Base-by-base conservation (phyloP, 2,888 invertebrate species). In the Phanerotoma sp. region DNA sequence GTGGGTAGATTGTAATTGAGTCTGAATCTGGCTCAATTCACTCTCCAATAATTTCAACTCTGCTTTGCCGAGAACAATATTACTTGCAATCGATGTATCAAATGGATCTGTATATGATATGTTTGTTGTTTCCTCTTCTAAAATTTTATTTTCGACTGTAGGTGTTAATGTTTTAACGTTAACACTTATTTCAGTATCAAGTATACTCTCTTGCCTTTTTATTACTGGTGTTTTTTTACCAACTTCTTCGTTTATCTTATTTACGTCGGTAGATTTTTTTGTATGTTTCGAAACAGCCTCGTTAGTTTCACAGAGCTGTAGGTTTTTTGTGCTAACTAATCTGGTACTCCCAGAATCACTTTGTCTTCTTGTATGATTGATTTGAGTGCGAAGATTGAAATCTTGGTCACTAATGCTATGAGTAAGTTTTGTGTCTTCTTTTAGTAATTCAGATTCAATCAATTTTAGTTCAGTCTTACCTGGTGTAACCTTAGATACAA, bases 11-110 rank as follows among this genome's bases (percentile, higher is more conserved):
- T 81, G 79, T 2, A 64, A 64, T 45, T 70, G 79, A 5, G 40
- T 9, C 47, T 81, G 79, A 55, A 85, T 81, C 64, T 78, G 71
- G 18, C 87, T 86, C 54, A 91, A 80, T 71, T 91, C 91, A 72
- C 83, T 88, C 64, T 91, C 90, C 16, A 92, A 71, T 33, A 91
- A 76, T 72, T 88, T 89, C 9, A 92, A 79, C 74, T 92, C 92
- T 2, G 90, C 87, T 76, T 85, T 87, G 4, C 91, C 89, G 0
- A 91, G 91, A 47, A 84, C 79, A 51, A 91, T 84, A 69, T 89
- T 87, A 54, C 80, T 81, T 0, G 91, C 91, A 66, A 90, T 89
- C 0, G 93, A 90, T 0, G 94, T 94, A 71, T 94, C 94, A 72
- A 94, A 94, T 0, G 93, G 93, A 79, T 93, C 93, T 7, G 79